Evolutionary conservation across 2,797 vertebrate genomes (phyloP).

Genomic region (Apodemus agrarius): DNA sequence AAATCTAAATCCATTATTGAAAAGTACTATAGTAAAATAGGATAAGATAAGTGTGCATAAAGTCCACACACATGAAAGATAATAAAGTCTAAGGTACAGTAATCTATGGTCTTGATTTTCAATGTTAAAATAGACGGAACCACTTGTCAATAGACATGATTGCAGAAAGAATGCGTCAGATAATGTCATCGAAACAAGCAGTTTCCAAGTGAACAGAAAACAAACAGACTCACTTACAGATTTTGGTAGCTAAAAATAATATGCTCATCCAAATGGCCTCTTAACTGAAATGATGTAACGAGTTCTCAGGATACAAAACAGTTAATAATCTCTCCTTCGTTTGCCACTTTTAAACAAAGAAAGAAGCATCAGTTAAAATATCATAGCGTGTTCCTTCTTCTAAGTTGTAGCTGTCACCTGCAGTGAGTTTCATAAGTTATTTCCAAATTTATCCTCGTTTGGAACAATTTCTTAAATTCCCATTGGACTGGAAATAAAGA

Average conservation of each 20-base stretch:
- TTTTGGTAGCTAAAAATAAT: conserved; percentile 40
- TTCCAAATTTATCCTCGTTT: conserved; percentile 74
- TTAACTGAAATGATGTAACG: conserved; percentile 42
- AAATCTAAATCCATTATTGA: neutral
- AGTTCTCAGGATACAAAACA: conserved; percentile 22
- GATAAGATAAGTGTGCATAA: neutral
- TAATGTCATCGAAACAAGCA: neutral
- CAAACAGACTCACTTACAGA: conserved; percentile 10
- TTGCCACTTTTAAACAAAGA: conserved; percentile 21
- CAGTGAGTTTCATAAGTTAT: conserved; percentile 31
- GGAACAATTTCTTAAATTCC: conserved; percentile 65
- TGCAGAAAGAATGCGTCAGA: neutral
- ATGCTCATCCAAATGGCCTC: neutral
- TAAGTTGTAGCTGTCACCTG: conserved; percentile 44
- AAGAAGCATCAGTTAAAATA: conserved; percentile 38
- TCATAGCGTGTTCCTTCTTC: neutral
- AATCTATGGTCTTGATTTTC: neutral
- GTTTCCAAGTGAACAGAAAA: conserved; percentile 57
- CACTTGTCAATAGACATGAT: neutral
- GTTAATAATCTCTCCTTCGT: conserved; percentile 45
- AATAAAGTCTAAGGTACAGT: neutral
- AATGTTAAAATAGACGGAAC: neutral
- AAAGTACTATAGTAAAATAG: neutral
- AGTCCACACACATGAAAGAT: neutral
- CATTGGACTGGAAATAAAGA: conserved; percentile 71